A percentile compares a stretch with the other conserved stretches of the same genome.
Conservation (phyloP, 2,797 vertebrate species). For the Tragopan temminckii region DNA sequence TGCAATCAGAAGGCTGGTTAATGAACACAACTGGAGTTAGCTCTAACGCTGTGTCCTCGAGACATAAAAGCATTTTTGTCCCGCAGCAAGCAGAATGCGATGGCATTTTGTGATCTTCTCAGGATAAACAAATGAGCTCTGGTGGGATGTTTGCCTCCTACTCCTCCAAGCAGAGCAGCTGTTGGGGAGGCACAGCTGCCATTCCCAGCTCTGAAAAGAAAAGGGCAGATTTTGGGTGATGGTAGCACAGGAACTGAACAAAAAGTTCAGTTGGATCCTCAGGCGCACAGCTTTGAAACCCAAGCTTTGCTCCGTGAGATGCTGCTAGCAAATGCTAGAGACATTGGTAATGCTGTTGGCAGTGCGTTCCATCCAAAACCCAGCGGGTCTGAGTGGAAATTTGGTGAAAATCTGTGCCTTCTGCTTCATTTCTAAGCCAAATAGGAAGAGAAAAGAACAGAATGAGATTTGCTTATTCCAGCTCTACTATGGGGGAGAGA, state of each 20-base stretch:
- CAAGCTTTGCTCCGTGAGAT: background rate
- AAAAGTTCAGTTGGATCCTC: background rate
- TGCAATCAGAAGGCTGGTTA: too few species aligned
- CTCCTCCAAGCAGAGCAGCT: constrained; percentile 43
- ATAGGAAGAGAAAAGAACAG: background rate
- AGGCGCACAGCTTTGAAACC: accelerated
- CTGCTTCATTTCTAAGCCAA: background rate
- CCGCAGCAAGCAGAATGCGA: background rate
- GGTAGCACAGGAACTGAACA: background rate
- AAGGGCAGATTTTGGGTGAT: constrained; percentile 37
- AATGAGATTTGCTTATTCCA: background rate
- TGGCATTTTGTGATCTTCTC: constrained; percentile 24
- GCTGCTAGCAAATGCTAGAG: accelerated
- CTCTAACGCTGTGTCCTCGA: background rate
- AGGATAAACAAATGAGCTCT: constrained; percentile 18
- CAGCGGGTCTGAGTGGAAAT: background rate
- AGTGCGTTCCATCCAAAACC: background rate
- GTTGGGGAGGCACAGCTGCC: constrained; percentile 50
- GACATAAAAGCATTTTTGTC: constrained; percentile 18
- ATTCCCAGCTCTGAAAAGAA: constrained; percentile 24
- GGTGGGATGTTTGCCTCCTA: constrained; percentile 23
- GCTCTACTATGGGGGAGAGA: too few species aligned
- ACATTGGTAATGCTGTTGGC: background rate
- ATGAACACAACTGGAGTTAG: background rate
- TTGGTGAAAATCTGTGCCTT: background rate